Evolutionary conservation across 2,888 invertebrate genomes (phyloP), one percentile per base, ranked within the genome.

Genomic region (Catocala fraxini): DNA sequence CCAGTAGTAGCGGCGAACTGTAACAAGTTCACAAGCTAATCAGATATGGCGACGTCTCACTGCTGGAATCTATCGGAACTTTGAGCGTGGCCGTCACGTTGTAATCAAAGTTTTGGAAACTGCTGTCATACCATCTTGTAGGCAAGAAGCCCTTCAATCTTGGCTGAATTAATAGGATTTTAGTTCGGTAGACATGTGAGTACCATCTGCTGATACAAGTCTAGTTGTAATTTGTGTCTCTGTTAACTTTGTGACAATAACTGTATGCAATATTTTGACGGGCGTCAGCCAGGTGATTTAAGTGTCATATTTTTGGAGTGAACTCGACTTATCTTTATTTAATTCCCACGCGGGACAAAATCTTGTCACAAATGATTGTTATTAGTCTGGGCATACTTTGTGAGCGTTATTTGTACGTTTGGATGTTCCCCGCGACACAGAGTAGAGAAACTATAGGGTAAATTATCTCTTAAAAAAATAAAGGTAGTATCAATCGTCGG

Each of bases 41-140:
- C 84, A 82, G 82, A 83, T 78, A 75, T 59, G 66, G 75, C 71
- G 72, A 70, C 74, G 77, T 78, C 77, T 80, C 75, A 73, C 67
- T 74, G 72, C 69, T 74, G 71, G 71, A 79, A 80, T 76, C 82
- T 81, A 85, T 86, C 83, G 81, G 72, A 85, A 86, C 79, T 87
- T 87, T 66, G 78, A 74, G 76, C 74, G 68, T 71, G 69, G 66
- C 73, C 72, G 73, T 77, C 80, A 77, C 80, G 77, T 75, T 76
- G 80, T 85, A 85, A 87, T 86, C 86, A 84, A 86, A 87, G 81
- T 86, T 87, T 76, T 68, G 71, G 76, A 69, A 79, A 81, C 80
- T 75, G 82, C 73, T 79, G 80, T 80, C 79, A 80, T 74, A 76
- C 74, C 75, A 77, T 78, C 77, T 76, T 59, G 65, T 68, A 47